A percentile compares a stretch with the other conserved stretches of the same genome.
Conservation (phyloP, 1,140 invertebrate genomes). For the Anoplophora glabripennis region DNA sequence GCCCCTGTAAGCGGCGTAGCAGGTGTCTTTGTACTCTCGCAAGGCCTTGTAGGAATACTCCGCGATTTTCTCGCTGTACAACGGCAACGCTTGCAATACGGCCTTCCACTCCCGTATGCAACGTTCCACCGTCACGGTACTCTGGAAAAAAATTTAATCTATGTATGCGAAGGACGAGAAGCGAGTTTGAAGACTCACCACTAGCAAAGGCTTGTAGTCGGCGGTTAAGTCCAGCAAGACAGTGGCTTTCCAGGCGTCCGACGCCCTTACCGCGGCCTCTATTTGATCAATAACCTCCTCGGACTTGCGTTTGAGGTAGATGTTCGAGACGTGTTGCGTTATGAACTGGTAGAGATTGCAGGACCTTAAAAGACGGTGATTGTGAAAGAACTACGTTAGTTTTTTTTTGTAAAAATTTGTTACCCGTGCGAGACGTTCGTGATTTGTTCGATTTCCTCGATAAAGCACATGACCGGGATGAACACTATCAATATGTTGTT, state of each 20-base stretch:
- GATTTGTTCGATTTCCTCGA: constrained; percentile 72
- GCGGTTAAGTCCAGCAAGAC: constrained; percentile 66
- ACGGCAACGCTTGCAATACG: constrained; percentile 69
- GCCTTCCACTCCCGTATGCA: constrained; percentile 67
- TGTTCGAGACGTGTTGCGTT: constrained; percentile 72
- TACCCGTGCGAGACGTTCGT: constrained; percentile 53
- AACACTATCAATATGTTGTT: constrained; percentile 76
- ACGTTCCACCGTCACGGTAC: constrained; percentile 69
- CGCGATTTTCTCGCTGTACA: constrained; percentile 68
- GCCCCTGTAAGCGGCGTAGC: constrained; percentile 69
- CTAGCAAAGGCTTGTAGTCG: constrained; percentile 65
- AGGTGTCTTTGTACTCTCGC: constrained; percentile 73
- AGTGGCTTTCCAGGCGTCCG: constrained; percentile 71
- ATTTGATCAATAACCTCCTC: constrained; percentile 59
- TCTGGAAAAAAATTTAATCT: constrained; percentile 52
- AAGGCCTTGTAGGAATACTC: constrained; percentile 68
- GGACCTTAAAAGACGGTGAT: constrained; percentile 50
- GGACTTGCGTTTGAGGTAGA: constrained; percentile 61
- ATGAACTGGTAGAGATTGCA: constrained; percentile 73
- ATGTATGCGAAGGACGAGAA: neutral
- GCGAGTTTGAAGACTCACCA: constrained; percentile 51
- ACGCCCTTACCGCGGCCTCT: constrained; percentile 67
- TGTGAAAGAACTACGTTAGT: neutral
- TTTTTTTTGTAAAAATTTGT: neutral
- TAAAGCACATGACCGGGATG: constrained; percentile 70